Evolutionary conservation across 2,888 invertebrate genomes (phyloP), one percentile per base, ranked within the genome.

Genomic region (Sesia bembeciformis): DNA sequence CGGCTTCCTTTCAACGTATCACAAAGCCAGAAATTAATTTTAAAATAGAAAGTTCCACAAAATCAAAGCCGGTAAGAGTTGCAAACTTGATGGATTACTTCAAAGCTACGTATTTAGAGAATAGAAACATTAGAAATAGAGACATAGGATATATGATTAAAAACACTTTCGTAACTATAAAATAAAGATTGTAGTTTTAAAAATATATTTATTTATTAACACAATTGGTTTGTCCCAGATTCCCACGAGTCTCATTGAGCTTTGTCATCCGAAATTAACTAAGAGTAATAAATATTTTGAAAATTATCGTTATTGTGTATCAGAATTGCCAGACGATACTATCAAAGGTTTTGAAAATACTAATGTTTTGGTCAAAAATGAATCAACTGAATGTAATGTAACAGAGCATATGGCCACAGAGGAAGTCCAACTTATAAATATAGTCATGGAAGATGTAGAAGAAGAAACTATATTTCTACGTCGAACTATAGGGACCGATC

Each of bases 381-480:
- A 50, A 50, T 39, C 39, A 5, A 50, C 3, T 7, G 38, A 7
- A 7, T 7, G 38, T 38, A 50, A 50, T 50, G 3, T 39, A 23
- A n/a, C 46, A 6, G 23, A n/a, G n/a, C 46, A 46, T 3, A n/a
- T 54, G 39, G 43, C 38, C 2, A 53, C 53, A 40, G 4, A 54
- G 50, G 46, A 80, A 55, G 76, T 74, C 66, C 56, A 68, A 40
- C 56, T 78, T n/a, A 67, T 84, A 8, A 72, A 78, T 54, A 81
- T 85, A 54, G 62, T 84, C 40, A 77, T 67, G 58, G 78, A 78
- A 53, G 72, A 74, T 39, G 63, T 57, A 50, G 67, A 74, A 51
- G 67, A 74, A 53, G 84, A 87, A 68, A 76, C 70, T 8, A 69
- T 81, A 53, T 74, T 78, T 42, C 57, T 83, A 39, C 72, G 72